Evolutionary conservation across 2,888 invertebrate genomes (phyloP), one percentile per base, ranked within the genome.

Genomic region (Drosophila vallismaia): DNA sequence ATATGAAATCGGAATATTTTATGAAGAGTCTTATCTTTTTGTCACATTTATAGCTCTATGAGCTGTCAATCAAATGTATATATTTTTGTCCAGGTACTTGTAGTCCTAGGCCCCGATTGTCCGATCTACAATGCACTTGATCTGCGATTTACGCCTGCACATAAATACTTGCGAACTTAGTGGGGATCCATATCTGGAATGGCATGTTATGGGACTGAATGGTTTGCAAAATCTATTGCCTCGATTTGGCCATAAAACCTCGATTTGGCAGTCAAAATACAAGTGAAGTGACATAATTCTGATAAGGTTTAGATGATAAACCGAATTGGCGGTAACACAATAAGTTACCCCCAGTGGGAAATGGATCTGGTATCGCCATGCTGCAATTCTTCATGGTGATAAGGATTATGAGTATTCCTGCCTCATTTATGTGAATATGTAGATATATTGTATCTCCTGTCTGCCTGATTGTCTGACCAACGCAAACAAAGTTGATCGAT

Each of bases 191-290:
- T 79, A 71, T 82, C 74, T 69, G 56, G 29, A 68, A 54, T 55
- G 29, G 40, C 6, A 54, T 28, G 28, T 4, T 28, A 5, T 28
- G 28, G 6, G 48, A 51, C 54, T 62, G 53, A 66, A 76, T 67
- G 50, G 38, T 28, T 28, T 28, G 28, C 5, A 46, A 46, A 54
- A 72, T 72, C 53, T 45, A 44, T 50, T 45, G 46, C 46, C 38
- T 70, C 57, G 55, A 38, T 55, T 42, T 66, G 57, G 51, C 14
- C 62, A 75, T 81, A 82, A 87, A 86, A 48, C 71, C 28, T 28
- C 28, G 70, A 66, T 84, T 77, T 64, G 54, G 53, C 44, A 56
- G 51, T 55, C 64, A 36, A 51, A 70, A 77, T 33, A 69, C 60
- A 69, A 45, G 14, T 31, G 12, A 19, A 44, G 48, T 69, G 69